Conservation (phyloP, 2,888 invertebrate species). For the Lasioglossum zephyrum region DNA sequence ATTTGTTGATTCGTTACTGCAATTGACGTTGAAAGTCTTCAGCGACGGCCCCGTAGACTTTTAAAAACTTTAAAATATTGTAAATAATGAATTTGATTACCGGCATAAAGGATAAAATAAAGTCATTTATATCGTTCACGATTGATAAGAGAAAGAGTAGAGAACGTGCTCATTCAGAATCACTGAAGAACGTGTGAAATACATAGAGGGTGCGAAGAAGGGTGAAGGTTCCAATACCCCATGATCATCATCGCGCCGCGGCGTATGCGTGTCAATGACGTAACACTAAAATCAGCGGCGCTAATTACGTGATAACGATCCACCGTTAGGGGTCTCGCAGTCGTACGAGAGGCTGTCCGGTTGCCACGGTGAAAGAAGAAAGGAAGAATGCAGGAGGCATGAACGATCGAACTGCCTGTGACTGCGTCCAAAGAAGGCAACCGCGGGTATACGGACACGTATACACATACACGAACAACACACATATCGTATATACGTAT, state of each 20-base stretch:
- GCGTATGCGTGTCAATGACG: constrained; percentile 62
- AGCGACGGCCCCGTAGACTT: background rate
- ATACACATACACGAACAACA: background rate
- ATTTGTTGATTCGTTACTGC: background rate
- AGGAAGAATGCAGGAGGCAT: constrained; percentile 43
- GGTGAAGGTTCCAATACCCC: background rate
- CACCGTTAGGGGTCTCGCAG: constrained; percentile 33
- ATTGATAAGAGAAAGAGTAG: background rate
- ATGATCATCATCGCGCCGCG: constrained; percentile 39
- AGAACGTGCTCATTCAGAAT: background rate
- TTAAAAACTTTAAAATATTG: background rate
- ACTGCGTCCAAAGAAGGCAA: constrained; percentile 55
- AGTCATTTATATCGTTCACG: no score
- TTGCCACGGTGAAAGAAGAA: constrained; percentile 42
- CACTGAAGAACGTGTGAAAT: background rate
- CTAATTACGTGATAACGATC: constrained; percentile 71
- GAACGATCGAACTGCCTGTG: constrained; percentile 60
- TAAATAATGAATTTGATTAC: no score
- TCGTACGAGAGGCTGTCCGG: constrained; percentile 14
- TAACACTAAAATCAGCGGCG: constrained; percentile 65
- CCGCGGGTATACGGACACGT: constrained; percentile 20
- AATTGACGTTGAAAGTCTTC: background rate
- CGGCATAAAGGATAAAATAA: no score
- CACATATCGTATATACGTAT: background rate
- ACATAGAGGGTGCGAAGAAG: background rate